phyloP scores from a whole-genome alignment of 1,140 invertebrate genomes.

The Lerema accius region DNA sequence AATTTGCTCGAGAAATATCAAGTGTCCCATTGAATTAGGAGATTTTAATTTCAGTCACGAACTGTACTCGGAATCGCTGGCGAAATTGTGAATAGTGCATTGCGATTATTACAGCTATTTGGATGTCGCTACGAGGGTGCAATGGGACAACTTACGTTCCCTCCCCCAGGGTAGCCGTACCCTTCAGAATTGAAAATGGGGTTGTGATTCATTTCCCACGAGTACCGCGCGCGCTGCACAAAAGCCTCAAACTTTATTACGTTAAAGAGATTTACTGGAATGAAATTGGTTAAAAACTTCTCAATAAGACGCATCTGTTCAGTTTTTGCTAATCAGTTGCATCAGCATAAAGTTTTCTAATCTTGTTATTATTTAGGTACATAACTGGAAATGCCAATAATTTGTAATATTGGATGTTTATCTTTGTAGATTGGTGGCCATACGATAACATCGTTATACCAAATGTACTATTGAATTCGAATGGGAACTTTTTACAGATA shows the following conservation, averaged over 20 bases:
- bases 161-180: slow-evolving; percentile 63
- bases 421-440: too few relatives aligned
- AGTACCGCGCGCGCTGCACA: slow-evolving; percentile 57
- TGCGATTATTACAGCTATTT: slow-evolving; percentile 74
- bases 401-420: too few relatives aligned
- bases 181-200: slow-evolving; percentile 78
- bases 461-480: too few relatives aligned
- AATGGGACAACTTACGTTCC: slow-evolving; percentile 52
- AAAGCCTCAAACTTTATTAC: slow-evolving; percentile 68
- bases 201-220: slow-evolving; percentile 81
- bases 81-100: slow-evolving; percentile 54
- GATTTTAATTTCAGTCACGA: slow-evolving; percentile 1
- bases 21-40: background rate
- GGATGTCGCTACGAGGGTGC: slow-evolving; percentile 72
- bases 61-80: slow-evolving; percentile 39
- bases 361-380: slow-evolving; percentile 2
- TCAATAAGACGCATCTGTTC: slow-evolving; percentile 41
- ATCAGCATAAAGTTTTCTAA: slow-evolving; percentile 24
- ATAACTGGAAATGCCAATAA: too few relatives aligned
- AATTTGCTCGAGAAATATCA: background rate
- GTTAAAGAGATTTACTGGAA: slow-evolving; percentile 45
- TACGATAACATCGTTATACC: too few relatives aligned
- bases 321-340: background rate
- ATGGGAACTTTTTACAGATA: background rate
- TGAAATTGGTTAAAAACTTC: slow-evolving; percentile 36